phyloP scores from a whole-genome alignment of 2,888 invertebrate genomes.

The Sarcophaga subvicina region DNA sequence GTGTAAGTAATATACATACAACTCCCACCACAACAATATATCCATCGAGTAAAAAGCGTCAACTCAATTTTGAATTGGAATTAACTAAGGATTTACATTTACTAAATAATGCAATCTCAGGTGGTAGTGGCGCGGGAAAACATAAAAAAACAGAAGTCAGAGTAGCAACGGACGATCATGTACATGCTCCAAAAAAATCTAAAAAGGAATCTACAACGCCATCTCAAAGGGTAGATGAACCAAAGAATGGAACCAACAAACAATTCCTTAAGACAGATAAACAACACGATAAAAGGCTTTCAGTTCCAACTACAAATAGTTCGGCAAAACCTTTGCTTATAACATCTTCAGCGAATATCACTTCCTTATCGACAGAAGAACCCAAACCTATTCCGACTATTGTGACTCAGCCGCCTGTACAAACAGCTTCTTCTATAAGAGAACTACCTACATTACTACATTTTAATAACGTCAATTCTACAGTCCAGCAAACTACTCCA shows the following conservation, averaged over 20 bases:
- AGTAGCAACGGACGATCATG: conserved; percentile 41
- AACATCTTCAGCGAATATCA: conserved; percentile 58
- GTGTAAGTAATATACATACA: not conserved
- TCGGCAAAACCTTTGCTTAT: not conserved
- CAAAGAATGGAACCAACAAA: conserved; percentile 52
- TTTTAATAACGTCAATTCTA: conserved; percentile 68
- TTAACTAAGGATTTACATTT: conserved; percentile 71
- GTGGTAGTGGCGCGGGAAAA: conserved; percentile 55
- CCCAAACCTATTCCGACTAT: conserved; percentile 20
- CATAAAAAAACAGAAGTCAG: conserved; percentile 54
- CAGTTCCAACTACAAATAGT: not conserved
- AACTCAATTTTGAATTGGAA: conserved; percentile 82
- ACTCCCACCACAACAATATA: conserved; percentile 50
- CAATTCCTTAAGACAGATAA: conserved; percentile 46
- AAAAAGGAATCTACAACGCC: conserved; percentile 68
- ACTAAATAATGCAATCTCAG: conserved; percentile 71
- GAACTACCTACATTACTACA: conserved; percentile 70
- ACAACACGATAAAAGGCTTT: conserved; percentile 34
- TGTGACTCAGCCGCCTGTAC: conserved; percentile 23
- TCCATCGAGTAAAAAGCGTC: conserved; percentile 75
- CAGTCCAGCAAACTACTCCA: conserved; percentile 34
- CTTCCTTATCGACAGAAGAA: conserved; percentile 39
- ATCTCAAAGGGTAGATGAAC: conserved; percentile 50
- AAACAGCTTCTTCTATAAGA: conserved; percentile 45
- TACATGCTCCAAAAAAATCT: conserved; percentile 71